phyloP scores from a whole-genome alignment of 2,797 vertebrate species.

The Erpetoichthys calabaricus region DNA sequence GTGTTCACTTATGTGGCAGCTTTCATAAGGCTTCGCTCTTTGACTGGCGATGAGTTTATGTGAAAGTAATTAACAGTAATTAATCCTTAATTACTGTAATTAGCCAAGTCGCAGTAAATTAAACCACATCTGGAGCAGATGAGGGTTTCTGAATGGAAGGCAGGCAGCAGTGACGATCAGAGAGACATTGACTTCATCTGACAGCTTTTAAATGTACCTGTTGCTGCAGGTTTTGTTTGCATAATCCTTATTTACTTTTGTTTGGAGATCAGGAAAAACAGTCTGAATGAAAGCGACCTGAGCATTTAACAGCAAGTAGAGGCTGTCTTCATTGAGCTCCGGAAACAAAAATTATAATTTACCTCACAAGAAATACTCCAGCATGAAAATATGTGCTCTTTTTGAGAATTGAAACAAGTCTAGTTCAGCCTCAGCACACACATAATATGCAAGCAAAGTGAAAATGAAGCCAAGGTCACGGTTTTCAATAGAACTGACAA shows the following conservation, averaged over 20 bases:
- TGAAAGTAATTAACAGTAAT: slow-evolving; percentile 99
- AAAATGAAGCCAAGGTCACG: too few relatives aligned
- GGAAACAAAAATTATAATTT: too few relatives aligned
- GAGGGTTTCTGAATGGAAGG: slow-evolving; percentile 56
- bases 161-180: slow-evolving; percentile 47
- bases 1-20: slow-evolving; percentile 67
- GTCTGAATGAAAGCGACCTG: too few relatives aligned
- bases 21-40: slow-evolving; percentile 77
- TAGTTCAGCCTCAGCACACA: too few relatives aligned
- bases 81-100: slow-evolving; percentile 99
- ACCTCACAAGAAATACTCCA: too few relatives aligned
- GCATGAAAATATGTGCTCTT: too few relatives aligned
- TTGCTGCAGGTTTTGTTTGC: slow-evolving; percentile 47
- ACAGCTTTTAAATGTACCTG: slow-evolving; percentile 65
- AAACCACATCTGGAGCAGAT: slow-evolving; percentile 97
- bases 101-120: slow-evolving; percentile 98
- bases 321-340: too few relatives aligned
- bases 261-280: not conserved
- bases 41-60: slow-evolving; percentile 95
- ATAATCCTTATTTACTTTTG: slow-evolving; percentile 24
- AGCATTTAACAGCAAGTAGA: too few relatives aligned
- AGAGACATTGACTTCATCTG: slow-evolving; percentile 57
- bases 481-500: too few relatives aligned
- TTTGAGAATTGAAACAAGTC: too few relatives aligned
- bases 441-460: too few relatives aligned